Percentiles rank a stretch among this genome's conserved stretches.
Evolutionary conservation across 2,888 invertebrate genomes (phyloP).

Genomic region (Linnaemya tessellans): DNA sequence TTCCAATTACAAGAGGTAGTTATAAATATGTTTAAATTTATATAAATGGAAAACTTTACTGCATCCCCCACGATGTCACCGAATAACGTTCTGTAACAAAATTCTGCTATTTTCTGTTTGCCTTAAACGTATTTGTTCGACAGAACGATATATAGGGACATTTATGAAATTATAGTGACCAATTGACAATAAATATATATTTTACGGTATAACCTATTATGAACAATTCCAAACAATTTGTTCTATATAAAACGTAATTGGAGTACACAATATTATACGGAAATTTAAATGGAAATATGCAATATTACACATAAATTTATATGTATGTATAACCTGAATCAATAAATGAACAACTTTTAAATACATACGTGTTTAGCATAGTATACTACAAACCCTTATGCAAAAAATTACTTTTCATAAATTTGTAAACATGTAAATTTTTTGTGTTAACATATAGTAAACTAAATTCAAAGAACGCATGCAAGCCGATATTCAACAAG

Average conservation of each 20-base stretch:
- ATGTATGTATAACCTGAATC: background rate
- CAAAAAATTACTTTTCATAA: background rate
- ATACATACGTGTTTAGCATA: background rate
- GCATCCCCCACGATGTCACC: too few relatives aligned
- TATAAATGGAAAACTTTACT: too few relatives aligned
- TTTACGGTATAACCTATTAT: background rate
- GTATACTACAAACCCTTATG: background rate
- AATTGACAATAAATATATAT: background rate
- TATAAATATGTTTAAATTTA: too few relatives aligned
- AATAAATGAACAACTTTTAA: background rate
- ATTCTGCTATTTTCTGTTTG: too few relatives aligned
- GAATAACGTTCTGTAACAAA: too few relatives aligned
- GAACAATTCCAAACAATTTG: background rate
- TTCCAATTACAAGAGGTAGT: too few relatives aligned
- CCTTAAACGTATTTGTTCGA: too few relatives aligned
- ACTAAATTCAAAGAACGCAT: conserved; percentile 3
- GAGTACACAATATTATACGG: background rate
- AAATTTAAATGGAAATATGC: background rate
- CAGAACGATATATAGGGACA: too few relatives aligned
- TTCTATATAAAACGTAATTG: background rate
- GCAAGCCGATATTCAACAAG: conserved; percentile 29
- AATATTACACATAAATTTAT: background rate
- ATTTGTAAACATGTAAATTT: conserved; percentile 2
- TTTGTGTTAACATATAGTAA: conserved; percentile 8
- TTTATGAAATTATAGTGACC: background rate